Evolutionary conservation across 2,113 vertebrate species (phyloP), one percentile per base, ranked within the genome.

Genomic region (Nothobranchius furzeri): DNA sequence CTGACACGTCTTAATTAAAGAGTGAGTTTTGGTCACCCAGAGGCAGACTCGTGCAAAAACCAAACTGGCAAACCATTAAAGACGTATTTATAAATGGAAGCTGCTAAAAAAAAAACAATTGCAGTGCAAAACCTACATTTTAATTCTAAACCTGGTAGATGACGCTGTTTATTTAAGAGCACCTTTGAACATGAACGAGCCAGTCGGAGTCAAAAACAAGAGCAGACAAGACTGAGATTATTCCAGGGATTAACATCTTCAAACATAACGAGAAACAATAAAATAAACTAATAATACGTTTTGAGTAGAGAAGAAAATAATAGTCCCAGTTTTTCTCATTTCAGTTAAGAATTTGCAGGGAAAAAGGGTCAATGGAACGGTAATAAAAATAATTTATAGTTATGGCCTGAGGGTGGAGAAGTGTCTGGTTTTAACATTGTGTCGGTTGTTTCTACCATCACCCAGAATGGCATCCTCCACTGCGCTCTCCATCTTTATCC

Each of bases 151-250:
- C 35, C 24, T 42, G 64, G 37, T 6, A 15, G 40, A 35, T 1
- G 9, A 25, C 36, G 36, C 30, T 57, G 48, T 67, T 71, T 79
- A 68, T 67, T 61, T 51, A 54, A 15, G 30, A 46, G 52, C 53
- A 58, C 59, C 36, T 60, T 69, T 56, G 50, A 37, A 42, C 64
- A 58, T 61, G 77, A 76, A 58, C 73, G 53, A 70, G 40, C 50
- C 42, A 40, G 50, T 25, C 12, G 8, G 53, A 66, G 45, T 76
- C 25, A 37, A 35, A 68, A 64, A 51, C 83, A 14, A 54, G 53
- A 60, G 24, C 36, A 10, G 17, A 49, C 73, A 72, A 50, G 79
- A 75, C 51, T 53, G 47, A 49, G 20, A 72, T 69, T 48, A 73
- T 56, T 45, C 49, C 57, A 49, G 35, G 58, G 40, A 60, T 64